A percentile compares a stretch with the other conserved stretches of the same genome.
These are phyloP conservation scores for Tribolium freemani DNA, from an alignment of 2,888 invertebrate species.

Conservation along the genomic window DNA sequence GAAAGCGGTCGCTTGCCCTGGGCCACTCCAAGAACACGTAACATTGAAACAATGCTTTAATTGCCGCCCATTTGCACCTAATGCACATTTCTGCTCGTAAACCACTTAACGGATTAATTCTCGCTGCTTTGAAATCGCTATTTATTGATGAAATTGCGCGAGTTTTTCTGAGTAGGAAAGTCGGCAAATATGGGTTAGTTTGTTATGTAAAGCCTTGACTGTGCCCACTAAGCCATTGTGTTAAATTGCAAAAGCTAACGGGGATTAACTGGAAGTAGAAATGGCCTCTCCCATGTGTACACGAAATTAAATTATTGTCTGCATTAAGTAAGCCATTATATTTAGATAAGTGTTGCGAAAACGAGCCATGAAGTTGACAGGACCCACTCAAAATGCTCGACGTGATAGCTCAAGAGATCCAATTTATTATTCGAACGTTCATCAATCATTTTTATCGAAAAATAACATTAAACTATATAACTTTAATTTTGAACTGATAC, in stretches of 20 bases:
- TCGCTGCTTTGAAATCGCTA: conserved; percentile 4
- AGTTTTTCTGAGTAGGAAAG: conserved; percentile 12
- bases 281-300: conserved; percentile 30
- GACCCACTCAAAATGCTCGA: not conserved
- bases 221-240: conserved; percentile 37
- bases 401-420: not conserved
- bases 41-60: conserved; percentile 42
- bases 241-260: conserved; percentile 35
- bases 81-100: conserved; percentile 39
- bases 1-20: conserved; percentile 41
- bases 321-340: conserved; percentile 17
- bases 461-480: conserved; percentile 1
- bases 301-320: conserved; percentile 16
- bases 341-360: conserved; percentile 29
- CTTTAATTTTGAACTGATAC: not conserved
- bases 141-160: conserved; percentile 10
- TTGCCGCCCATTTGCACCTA: conserved; percentile 43
- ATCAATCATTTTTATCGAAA: not conserved
- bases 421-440: not conserved
- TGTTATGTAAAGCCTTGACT: conserved; percentile 34
- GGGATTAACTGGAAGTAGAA: conserved; percentile 32
- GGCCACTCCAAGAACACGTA: conserved; percentile 39
- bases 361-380: not conserved
- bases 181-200: conserved; percentile 32
- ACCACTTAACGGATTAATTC: conserved; percentile 37